Base-by-base conservation (phyloP, 2,113 vertebrate genomes). In the Microcebus tavaratra region DNA sequence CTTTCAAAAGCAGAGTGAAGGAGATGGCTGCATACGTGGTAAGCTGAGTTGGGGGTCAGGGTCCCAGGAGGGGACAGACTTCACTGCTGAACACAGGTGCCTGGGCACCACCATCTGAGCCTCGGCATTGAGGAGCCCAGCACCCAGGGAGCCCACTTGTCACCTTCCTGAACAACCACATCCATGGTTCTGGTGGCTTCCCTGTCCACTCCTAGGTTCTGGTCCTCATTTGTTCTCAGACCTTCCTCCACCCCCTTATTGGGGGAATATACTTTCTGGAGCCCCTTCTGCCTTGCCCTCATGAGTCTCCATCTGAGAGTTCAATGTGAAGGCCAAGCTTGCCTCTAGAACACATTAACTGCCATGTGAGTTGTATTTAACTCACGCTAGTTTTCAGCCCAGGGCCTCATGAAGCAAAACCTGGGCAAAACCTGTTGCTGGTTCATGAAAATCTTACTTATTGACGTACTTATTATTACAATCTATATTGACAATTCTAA, bases 71-170 rank as follows among this genome's bases (percentile, higher is more conserved):
- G 17, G 31, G 6, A 17, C 14, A 13, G 21, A 15, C 2, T 5
- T 76, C 15, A 20, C 0, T 8, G 70, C 50, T 29, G 18, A 78
- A 55, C 0, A 27, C 39, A 36, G 79, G 65, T 2, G 25, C 25
- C 59, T 0, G 0, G 48, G 8, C 42, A 31, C 1, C 2, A 18
- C 25, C 21, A 3, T 21, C 82, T 36, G 42, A 31, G 18, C 13
- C 67, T 53, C 39, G 57, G 34, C 20, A 20, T 0, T 0, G 68
- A 23, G 42, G 61, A 72, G 29, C 78, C 78, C 50, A 1, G 57
- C 8, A 13, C 50, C 50, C 50, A 10, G 5, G 20, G 4, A 34
- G 34, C 14, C 39, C 65, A 8, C 20, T 27, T 25, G 27, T 27
- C 63, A 48, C 27, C n/a, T 29, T 79, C 29, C 42, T 20, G 1